Conservation (phyloP, 2,113 vertebrate genomes). For the Uria aalge region DNA sequence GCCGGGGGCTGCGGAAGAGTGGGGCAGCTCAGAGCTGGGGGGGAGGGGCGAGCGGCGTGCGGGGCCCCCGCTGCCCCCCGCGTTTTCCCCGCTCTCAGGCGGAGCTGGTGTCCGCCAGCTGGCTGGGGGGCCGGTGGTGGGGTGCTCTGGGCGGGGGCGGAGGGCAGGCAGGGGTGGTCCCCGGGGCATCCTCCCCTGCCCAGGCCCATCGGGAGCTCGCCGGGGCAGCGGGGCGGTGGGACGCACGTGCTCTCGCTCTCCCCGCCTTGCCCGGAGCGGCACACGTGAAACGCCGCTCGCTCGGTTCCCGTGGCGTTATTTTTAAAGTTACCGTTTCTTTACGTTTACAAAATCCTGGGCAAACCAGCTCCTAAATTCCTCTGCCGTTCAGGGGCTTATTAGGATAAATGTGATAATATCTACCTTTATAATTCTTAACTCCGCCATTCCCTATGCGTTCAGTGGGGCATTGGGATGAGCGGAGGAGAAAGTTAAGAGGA, state of each 20-base stretch:
- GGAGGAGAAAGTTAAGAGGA: background rate
- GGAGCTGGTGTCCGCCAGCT: rapidly evolving
- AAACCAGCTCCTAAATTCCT: background rate
- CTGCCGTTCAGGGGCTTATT: rapidly evolving
- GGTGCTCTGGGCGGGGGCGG: background rate
- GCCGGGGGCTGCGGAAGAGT: background rate
- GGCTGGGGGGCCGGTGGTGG: background rate
- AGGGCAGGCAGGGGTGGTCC: background rate
- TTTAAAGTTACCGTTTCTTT: background rate
- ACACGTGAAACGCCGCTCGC: background rate
- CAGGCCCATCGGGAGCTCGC: background rate
- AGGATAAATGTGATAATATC: rapidly evolving
- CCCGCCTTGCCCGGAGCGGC: background rate
- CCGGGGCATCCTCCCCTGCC: background rate
- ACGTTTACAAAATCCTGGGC: background rate
- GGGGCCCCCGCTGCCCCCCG: background rate
- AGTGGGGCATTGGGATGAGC: background rate
- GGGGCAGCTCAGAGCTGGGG: background rate
- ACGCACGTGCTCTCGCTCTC: background rate
- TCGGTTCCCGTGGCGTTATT: background rate
- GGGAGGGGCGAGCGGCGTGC: rapidly evolving
- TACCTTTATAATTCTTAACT: background rate
- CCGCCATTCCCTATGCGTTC: rapidly evolving
- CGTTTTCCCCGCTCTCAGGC: background rate
- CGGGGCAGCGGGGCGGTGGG: background rate